A percentile compares a stretch with the other conserved stretches of the same genome.
Evolutionary conservation across 2,113 vertebrate species (phyloP).

Genomic region (Mormyrus lacerda): DNA sequence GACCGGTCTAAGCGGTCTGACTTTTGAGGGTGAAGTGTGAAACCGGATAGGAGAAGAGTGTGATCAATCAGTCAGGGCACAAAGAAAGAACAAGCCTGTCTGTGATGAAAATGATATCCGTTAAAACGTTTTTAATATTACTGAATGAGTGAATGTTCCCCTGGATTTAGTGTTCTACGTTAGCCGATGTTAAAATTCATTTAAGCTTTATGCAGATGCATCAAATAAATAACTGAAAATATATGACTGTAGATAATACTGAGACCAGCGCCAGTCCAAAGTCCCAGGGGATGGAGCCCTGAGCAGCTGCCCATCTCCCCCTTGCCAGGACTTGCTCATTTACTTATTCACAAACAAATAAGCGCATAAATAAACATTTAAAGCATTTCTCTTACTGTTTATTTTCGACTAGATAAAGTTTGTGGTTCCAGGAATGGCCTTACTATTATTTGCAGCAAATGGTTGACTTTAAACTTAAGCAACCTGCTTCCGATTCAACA

Average conservation of each 20-base stretch:
- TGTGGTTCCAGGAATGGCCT: not conserved
- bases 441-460: not conserved
- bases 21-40: conserved; percentile 15
- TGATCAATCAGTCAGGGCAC: not conserved
- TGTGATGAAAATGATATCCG: not conserved
- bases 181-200: not conserved
- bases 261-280: not conserved
- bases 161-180: not conserved
- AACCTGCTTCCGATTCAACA: not conserved
- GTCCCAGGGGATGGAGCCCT: not conserved
- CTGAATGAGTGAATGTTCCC: not conserved
- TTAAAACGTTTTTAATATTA: not conserved
- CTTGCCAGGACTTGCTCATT: not conserved
- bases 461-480: not conserved
- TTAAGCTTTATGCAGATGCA: not conserved
- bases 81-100: not conserved
- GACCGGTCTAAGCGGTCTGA: not conserved
- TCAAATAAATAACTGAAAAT: not conserved
- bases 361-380: not conserved
- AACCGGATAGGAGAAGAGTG: not conserved
- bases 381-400: not conserved
- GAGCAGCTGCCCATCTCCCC: not conserved
- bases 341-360: not conserved
- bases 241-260: not conserved
- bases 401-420: not conserved